phyloP scores from a whole-genome alignment of 2,113 vertebrate genomes.

The Tenrec ecaudatus region DNA sequence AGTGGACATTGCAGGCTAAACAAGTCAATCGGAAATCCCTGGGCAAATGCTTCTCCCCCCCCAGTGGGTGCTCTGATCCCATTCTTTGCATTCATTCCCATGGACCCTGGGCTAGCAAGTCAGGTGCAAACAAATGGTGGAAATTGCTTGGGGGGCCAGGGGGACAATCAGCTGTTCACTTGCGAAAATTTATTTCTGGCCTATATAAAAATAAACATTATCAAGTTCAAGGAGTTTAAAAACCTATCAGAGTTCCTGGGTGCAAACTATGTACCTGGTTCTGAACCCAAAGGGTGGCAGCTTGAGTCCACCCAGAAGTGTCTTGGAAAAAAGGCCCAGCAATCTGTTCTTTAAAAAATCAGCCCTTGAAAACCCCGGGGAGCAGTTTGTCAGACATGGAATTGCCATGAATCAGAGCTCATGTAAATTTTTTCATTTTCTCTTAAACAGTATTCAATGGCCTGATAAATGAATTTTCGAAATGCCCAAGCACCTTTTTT shows the following conservation, averaged over 20 bases:
- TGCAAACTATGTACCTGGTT: background rate
- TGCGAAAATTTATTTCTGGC: background rate
- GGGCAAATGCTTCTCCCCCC: constrained; percentile 45
- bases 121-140: background rate
- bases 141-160: background rate
- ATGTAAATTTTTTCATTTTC: background rate
- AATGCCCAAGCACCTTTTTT: background rate
- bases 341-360: background rate
- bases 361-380: background rate
- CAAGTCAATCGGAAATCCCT: constrained; percentile 29
- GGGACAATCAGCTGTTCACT: background rate
- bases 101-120: background rate
- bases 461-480: background rate
- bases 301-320: no score
- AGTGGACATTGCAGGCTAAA: background rate
- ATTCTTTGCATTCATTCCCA: background rate
- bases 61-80: constrained; percentile 43
- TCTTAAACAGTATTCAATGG: background rate
- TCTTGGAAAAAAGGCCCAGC: background rate
- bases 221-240: constrained; percentile 9
- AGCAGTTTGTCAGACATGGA: background rate
- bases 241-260: background rate
- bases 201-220: background rate
- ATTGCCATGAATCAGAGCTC: background rate
- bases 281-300: background rate